Evolutionary conservation across 2,888 invertebrate species (phyloP).

Genomic region (Cantharis nigra): DNA sequence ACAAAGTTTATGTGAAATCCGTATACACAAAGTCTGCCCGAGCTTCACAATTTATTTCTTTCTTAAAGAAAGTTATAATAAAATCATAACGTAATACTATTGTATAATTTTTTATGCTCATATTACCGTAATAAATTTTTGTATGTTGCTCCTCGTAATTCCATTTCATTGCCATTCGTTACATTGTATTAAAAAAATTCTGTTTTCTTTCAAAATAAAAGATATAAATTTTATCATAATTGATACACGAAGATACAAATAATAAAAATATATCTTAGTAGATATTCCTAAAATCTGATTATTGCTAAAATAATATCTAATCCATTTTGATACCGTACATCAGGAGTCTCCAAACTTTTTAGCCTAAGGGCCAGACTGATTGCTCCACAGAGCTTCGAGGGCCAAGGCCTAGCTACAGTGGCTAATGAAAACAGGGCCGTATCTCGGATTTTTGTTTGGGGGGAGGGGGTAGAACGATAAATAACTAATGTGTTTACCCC

Average conservation of each 20-base stretch:
- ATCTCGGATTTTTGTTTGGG: too few species aligned
- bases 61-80: not conserved
- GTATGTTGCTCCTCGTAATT: not conserved
- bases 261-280: not conserved
- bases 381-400: too few species aligned
- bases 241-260: not conserved
- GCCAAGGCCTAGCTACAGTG: too few species aligned
- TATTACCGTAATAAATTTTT: not conserved
- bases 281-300: not conserved
- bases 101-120: not conserved
- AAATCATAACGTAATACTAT: not conserved
- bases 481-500: too few species aligned
- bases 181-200: not conserved
- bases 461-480: too few species aligned
- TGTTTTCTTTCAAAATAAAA: not conserved
- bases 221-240: not conserved
- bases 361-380: too few species aligned
- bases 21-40: not conserved
- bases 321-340: too few species aligned
- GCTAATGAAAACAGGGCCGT: too few species aligned
- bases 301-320: not conserved
- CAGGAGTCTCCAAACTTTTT: too few species aligned
- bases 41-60: not conserved
- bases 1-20: not conserved
- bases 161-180: not conserved